Evolutionary conservation across 1,140 invertebrate species (phyloP).

Genomic region (Lucilia sericata): DNA sequence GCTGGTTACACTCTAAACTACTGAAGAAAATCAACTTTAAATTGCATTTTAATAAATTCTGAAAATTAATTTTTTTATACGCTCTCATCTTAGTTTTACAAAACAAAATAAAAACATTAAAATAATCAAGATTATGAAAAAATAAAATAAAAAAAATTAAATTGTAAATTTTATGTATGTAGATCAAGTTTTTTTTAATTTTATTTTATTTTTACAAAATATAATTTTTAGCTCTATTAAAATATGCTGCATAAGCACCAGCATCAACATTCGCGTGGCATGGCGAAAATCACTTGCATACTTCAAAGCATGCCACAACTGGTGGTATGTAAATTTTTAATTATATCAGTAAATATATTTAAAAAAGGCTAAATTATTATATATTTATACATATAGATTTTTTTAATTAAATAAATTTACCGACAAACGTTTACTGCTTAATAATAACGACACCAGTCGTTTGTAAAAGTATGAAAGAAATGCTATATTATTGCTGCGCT

Average conservation of each 20-base stretch:
- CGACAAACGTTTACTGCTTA: no score
- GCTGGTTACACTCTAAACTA: not conserved
- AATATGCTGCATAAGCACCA: no score
- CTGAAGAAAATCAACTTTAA: not conserved
- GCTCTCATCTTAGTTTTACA: not conserved
- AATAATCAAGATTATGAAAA: not conserved
- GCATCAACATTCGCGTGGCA: no score
- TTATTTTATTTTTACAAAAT: not conserved
- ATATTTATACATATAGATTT: no score
- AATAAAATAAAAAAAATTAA: not conserved
- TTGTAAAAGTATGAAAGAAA: no score
- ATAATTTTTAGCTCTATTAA: not conserved
- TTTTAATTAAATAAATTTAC: no score
- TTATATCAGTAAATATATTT: no score
- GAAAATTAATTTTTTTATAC: not conserved
- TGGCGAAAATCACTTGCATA: not conserved
- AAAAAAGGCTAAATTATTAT: no score
- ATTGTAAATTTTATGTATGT: not conserved
- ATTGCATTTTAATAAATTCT: slow-evolving; percentile 24
- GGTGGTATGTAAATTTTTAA: slow-evolving; percentile 9
- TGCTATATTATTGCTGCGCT: no score
- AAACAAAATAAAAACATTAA: slow-evolving; percentile 8
- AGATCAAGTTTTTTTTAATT: not conserved
- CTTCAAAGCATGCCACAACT: slow-evolving; percentile 9
- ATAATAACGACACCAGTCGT: no score